phyloP scores from a whole-genome alignment of 2,888 invertebrate species.

The Orthonevra nobilis region DNA sequence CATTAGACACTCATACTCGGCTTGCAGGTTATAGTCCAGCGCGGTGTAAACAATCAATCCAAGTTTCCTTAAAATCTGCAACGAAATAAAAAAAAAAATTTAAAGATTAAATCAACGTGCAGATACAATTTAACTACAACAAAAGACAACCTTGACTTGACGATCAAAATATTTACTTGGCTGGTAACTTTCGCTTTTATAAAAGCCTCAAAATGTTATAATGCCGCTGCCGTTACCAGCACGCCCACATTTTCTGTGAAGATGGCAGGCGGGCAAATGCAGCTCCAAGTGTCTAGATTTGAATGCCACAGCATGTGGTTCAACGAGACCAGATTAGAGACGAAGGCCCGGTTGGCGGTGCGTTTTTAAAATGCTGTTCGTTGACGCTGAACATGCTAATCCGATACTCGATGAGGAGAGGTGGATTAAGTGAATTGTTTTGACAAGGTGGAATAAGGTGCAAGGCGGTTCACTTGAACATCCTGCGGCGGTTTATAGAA shows the following conservation, averaged over 20 bases:
- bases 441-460: slow-evolving; percentile 24
- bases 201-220: slow-evolving; percentile 29
- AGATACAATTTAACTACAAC: too few relatives aligned
- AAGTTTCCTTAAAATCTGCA: slow-evolving; percentile 89
- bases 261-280: slow-evolving; percentile 60
- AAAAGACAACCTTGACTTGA: slow-evolving; percentile 65
- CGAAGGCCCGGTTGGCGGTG: neutral
- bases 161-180: slow-evolving; percentile 59
- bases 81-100: slow-evolving; percentile 74
- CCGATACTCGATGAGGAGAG: slow-evolving; percentile 9
- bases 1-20: slow-evolving; percentile 92
- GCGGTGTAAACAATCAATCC: slow-evolving; percentile 93
- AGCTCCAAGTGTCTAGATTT: slow-evolving; percentile 11
- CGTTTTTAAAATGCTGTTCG: slow-evolving; percentile 31
- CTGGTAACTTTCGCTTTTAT: slow-evolving; percentile 63
- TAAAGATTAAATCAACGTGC: slow-evolving; percentile 2
- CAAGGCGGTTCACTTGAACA: slow-evolving; percentile 47
- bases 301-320: slow-evolving; percentile 58
- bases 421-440: slow-evolving; percentile 38
- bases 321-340: slow-evolving; percentile 58
- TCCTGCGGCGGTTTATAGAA: slow-evolving; percentile 52
- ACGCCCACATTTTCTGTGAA: slow-evolving; percentile 62
- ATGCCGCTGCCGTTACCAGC: slow-evolving; percentile 33
- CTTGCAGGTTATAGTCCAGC: slow-evolving; percentile 92
- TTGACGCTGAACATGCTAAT: slow-evolving; percentile 41